These are phyloP conservation scores for Cremastinae sp. DNA, from an alignment of 2,888 invertebrate genomes.

Conservation along the genomic window DNA sequence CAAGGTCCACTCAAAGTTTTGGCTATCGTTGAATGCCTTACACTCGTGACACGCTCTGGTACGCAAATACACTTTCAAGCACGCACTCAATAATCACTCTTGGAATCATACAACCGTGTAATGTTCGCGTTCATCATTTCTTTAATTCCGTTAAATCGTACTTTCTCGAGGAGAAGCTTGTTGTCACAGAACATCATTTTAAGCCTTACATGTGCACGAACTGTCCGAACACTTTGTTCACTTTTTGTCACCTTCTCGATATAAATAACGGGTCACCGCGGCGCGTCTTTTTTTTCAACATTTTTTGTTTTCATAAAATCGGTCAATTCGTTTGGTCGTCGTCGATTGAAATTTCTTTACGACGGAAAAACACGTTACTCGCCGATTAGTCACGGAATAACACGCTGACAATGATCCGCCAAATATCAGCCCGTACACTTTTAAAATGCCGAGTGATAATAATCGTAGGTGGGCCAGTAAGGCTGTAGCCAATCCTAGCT, in stretches of 20 bases:
- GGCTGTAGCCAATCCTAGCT: constrained; percentile 84
- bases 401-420: constrained; percentile 1
- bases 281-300: constrained; percentile 8
- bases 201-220: constrained; percentile 58
- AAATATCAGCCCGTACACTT: constrained; percentile 26
- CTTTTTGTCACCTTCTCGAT: constrained; percentile 35
- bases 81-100: constrained; percentile 21
- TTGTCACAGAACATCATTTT: constrained; percentile 33
- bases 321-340: background rate
- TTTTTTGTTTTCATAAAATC: constrained; percentile 8
- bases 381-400: constrained; percentile 19
- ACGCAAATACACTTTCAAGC: constrained; percentile 20
- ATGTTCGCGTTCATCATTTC: constrained; percentile 29
- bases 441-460: constrained; percentile 79
- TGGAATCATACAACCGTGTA: constrained; percentile 40
- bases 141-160: constrained; percentile 39
- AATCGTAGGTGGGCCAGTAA: constrained; percentile 80
- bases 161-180: constrained; percentile 36
- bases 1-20: constrained; percentile 35
- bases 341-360: background rate
- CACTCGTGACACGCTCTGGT: constrained; percentile 13
- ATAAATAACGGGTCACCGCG: constrained; percentile 48
- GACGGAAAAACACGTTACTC: constrained; percentile 36
- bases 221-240: constrained; percentile 48
- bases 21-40: constrained; percentile 43